Conservation (phyloP, 2,888 invertebrate genomes). For the Ornithoptera alexandrae region DNA sequence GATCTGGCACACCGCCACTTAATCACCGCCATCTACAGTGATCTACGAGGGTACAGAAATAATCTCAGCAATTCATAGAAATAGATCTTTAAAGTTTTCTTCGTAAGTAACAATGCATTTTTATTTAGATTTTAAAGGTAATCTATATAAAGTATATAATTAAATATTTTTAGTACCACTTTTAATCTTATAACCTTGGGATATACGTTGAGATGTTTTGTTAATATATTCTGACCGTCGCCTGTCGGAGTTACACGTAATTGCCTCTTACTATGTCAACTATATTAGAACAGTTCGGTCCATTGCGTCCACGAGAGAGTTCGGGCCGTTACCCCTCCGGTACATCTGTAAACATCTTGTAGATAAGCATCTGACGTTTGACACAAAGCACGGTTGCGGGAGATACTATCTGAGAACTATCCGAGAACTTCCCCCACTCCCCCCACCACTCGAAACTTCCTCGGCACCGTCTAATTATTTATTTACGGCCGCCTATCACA, state of each 20-base stretch:
- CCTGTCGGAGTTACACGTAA: constrained; percentile 45
- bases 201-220: too few relatives aligned
- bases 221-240: neutral
- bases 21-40: constrained; percentile 74
- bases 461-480: constrained; percentile 76
- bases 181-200: too few relatives aligned
- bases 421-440: constrained; percentile 50
- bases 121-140: too few relatives aligned
- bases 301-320: constrained; percentile 64
- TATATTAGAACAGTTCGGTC: constrained; percentile 64
- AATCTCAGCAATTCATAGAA: constrained; percentile 33
- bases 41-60: constrained; percentile 63
- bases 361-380: constrained; percentile 78
- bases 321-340: constrained; percentile 72
- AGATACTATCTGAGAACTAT: constrained; percentile 76
- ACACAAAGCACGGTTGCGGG: constrained; percentile 78
- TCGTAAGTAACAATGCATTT: neutral
- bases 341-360: constrained; percentile 78
- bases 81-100: constrained; percentile 6
- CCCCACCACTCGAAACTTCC: constrained; percentile 48
- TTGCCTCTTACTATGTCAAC: constrained; percentile 65
- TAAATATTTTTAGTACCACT: too few relatives aligned
- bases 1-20: constrained; percentile 71
- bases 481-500: constrained; percentile 74
- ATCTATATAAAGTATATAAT: too few relatives aligned